phyloP scores from a whole-genome alignment of 2,113 vertebrate genomes.

The Corythornis madagascariensis region DNA sequence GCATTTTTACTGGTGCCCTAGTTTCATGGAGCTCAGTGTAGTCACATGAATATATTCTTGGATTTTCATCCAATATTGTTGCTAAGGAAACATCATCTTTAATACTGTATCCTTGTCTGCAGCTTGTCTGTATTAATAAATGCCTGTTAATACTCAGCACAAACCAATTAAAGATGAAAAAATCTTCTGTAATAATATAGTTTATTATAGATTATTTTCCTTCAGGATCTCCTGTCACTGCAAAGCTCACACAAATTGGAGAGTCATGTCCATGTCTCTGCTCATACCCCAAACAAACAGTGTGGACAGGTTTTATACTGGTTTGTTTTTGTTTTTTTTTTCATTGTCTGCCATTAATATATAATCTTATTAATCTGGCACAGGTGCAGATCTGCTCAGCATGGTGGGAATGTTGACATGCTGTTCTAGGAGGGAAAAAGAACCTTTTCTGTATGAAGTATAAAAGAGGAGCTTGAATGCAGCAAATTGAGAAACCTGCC shows the following conservation, averaged over 20 bases:
- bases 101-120: conserved; percentile 59
- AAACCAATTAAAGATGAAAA: neutral
- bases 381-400: neutral
- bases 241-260: neutral
- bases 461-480: neutral
- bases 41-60: conserved; percentile 66
- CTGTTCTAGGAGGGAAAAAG: neutral
- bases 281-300: neutral
- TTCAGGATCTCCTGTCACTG: neutral
- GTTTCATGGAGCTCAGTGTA: conserved; percentile 54
- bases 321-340: neutral
- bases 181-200: neutral
- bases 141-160: conserved; percentile 16
- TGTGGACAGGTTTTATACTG: neutral
- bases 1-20: conserved; percentile 60
- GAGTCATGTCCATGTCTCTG: neutral
- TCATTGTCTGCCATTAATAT: neutral
- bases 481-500: neutral
- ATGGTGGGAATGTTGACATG: neutral
- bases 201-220: neutral
- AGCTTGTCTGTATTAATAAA: conserved; percentile 63
- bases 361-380: neutral
- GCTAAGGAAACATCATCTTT: conserved; percentile 71
- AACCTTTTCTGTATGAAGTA: neutral
- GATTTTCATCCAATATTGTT: conserved; percentile 64